Evolutionary conservation across 2,888 invertebrate species (phyloP), one percentile per base, ranked within the genome.

Genomic region (Periphyllus acericola): DNA sequence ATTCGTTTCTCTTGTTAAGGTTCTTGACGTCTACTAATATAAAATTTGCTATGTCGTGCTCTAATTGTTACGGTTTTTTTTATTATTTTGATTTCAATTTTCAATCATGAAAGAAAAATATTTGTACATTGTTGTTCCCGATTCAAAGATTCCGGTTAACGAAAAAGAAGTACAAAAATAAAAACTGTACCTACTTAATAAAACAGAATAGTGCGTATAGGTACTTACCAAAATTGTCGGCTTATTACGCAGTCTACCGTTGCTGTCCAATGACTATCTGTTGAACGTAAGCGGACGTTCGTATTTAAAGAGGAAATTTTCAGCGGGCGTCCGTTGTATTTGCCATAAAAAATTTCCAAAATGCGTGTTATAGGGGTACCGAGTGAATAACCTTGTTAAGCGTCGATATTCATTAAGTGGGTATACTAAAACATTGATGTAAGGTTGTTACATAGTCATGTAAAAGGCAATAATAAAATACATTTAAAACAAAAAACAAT

Each of bases 1-100:
- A 60, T 83, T 60, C 76, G 76, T 84, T 76, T 84, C 84, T 46
- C 76, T 84, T 84, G 84, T 84, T 84, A 84, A 76, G 66, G 84
- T 76, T 84, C 60, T 84, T 66, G 84, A 76, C 84, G 76, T 76
- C 66, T 76, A 84, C 32, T 66, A 32, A 68, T 81, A 83, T 60
- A 66, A 66, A 40, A 75, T 75, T 0, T 14, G 78, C 52, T 34
- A 5, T 34, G 34, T 79, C 5, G 17, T 36, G 25, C 34, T 60
- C 34, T 34, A 60, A 79, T 79, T 78, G 55, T 78, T 71, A 3
- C 11, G 14, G 25, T 36, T 8, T 34, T 21, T 21, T 36, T 21
- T 19, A 36, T 34, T 74, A 36, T 36, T 74, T 74, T 25, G 74
- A 74, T 74, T 34, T 72, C 34, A 72, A 11, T 72, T 11, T 34